A percentile compares a stretch with the other conserved stretches of the same genome.
Conservation (phyloP, 2,113 vertebrate species). For the Aptenodytes patagonicus region DNA sequence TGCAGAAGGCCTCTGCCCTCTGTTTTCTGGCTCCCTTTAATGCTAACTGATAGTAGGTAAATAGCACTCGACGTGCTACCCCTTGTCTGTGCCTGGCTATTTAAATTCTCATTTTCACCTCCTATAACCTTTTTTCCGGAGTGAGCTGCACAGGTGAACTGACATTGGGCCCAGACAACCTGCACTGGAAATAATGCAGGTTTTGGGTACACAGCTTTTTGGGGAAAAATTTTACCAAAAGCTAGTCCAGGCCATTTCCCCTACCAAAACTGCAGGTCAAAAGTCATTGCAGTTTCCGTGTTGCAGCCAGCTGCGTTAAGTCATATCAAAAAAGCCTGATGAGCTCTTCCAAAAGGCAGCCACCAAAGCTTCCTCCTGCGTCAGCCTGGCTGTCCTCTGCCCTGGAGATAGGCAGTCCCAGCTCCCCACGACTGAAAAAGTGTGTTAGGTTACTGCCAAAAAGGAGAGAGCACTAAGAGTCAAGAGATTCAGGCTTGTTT, state of each 20-base stretch:
- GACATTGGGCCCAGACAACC: not conserved
- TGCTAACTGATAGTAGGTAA: not conserved
- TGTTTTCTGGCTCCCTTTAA: not conserved
- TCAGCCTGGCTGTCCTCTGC: not conserved
- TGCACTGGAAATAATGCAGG: not conserved
- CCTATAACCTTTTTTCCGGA: not conserved
- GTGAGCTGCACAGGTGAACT: not conserved
- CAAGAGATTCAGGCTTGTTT: not conserved
- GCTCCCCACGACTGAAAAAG: not conserved
- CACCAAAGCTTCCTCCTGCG: not conserved
- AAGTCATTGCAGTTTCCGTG: accelerated
- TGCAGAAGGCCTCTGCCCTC: not conserved
- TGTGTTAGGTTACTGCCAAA: not conserved
- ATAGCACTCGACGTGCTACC: not conserved
- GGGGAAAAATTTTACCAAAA: not conserved
- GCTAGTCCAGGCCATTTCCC: not conserved
- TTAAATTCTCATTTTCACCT: not conserved
- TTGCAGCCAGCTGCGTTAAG: not conserved
- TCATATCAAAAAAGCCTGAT: not conserved
- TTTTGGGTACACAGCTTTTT: not conserved
- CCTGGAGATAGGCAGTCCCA: not conserved
- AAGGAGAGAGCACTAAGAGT: not conserved
- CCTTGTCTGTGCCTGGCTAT: not conserved
- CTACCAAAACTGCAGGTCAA: not conserved
- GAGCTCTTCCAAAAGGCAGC: not conserved